These are phyloP conservation scores for Drosophila histrio DNA, from an alignment of 2,888 invertebrate species.

Conservation along the genomic window DNA sequence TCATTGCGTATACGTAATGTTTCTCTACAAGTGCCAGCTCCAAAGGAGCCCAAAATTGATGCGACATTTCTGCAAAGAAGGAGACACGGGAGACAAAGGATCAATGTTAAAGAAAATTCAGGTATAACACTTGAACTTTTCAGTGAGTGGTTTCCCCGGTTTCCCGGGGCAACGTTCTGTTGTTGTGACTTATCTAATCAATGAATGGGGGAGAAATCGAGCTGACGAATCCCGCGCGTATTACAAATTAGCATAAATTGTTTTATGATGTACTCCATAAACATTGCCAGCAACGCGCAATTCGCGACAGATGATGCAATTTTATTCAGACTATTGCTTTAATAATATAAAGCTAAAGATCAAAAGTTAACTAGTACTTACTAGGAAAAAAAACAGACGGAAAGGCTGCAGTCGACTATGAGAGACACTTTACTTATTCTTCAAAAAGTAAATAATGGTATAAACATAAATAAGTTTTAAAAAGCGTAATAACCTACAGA, in stretches of 20 bases:
- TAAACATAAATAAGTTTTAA: too few relatives aligned
- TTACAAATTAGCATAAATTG: constrained; percentile 58
- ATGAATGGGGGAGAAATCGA: neutral
- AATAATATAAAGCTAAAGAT: neutral
- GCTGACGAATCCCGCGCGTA: constrained; percentile 9
- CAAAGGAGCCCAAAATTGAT: constrained; percentile 41
- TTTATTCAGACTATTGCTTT: constrained; percentile 12
- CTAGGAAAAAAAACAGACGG: too few relatives aligned
- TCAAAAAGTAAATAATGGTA: too few relatives aligned
- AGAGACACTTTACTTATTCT: too few relatives aligned
- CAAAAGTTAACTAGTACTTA: constrained; percentile 1
- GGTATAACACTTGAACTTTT: constrained; percentile 40
- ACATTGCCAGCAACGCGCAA: constrained; percentile 46
- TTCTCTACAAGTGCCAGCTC: constrained; percentile 66
- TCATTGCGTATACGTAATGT: constrained; percentile 63
- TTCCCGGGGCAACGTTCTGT: constrained; percentile 31
- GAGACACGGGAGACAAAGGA: constrained; percentile 4
- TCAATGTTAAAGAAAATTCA: constrained; percentile 63
- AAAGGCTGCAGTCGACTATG: too few relatives aligned
- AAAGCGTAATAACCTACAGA: too few relatives aligned
- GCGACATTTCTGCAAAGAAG: constrained; percentile 39
- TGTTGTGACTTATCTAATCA: constrained; percentile 49
- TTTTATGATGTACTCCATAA: constrained; percentile 56
- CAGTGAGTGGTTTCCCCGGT: constrained; percentile 15
- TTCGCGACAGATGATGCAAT: constrained; percentile 48